Base-by-base conservation (phyloP, 2,888 invertebrate species). In the Lasioglossum marginatum region DNA sequence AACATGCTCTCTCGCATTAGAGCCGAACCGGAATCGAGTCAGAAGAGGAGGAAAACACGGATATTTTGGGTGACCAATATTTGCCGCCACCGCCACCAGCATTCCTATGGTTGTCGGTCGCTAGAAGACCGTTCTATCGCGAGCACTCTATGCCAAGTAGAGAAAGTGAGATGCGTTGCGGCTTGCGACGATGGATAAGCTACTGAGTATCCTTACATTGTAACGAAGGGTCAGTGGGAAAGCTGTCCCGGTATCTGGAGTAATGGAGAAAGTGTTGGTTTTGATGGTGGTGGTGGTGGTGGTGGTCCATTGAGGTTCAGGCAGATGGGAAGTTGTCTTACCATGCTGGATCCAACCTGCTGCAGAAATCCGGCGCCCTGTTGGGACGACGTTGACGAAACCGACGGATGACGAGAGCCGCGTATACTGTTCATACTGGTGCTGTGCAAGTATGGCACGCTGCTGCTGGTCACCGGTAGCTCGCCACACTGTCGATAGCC, bases 301-400 rank as follows among this genome's bases (percentile, higher is more conserved):
- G 96, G 96, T 95, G 96, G 96, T 94, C 96, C 96, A 96, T 96
- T 96, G 95, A 97, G 97, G 95, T 96, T 96, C 94, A 96, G 96
- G 94, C 96, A 96, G 95, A 96, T 96, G 92, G 95, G 95, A 94
- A 97, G 97, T 95, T 97, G 97, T 96, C 98, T 98, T 98, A 98
- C 98, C 98, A 98, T 97, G 97, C 98, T 98, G 96, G 97, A 97
- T 97, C 98, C 98, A 95, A 98, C 96, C 96, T 98, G 98, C 94
- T 98, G 98, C 91, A 98, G 96, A 87, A 98, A 96, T 89, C 98
- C 97, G 88, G 97, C 97, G 93, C 97, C 97, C 93, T 97, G 97
- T 84, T 96, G 96, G 83, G 96, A 96, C 81, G 96, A 95, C 94
- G 97, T 97, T 90, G 97, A 96, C 93, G 97, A 97, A 94, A 97